Base-by-base conservation (phyloP, 1,140 invertebrate genomes). In the Drosophila erecta region DNA sequence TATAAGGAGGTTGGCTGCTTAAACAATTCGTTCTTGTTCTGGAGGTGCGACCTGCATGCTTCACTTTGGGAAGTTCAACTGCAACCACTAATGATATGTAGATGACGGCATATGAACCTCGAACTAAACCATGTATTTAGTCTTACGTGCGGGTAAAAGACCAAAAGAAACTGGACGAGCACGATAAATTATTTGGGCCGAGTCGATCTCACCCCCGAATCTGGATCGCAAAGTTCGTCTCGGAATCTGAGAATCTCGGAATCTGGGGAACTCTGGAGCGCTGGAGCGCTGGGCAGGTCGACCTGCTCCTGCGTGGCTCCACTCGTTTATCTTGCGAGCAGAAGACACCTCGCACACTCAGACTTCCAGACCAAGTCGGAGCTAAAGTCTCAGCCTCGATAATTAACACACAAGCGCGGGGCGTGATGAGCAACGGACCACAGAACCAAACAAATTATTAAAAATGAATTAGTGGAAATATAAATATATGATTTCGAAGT, bases 391-490 rank as follows among this genome's bases (percentile, higher is more conserved):
- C 60, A 58, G 55, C 59, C 64, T 79, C 60, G 81, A 89, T 89
- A 90, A 90, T 90, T 89, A 89, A 90, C 84, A 79, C 80, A 90
- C 76, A 84, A 90, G 80, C 71, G 81, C 81, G 86, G 85, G 85
- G 84, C 85, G 84, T 89, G 84, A 76, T 90, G 84, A 76, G 76
- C 73, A 86, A 59, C 81, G 76, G 67, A 64, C 73, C 38, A 37
- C 51, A 70, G 84, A 90, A 71, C 85, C 85, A 90, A 91, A 91
- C 81, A 90, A 91, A 91, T 91, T 91, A 91, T 91, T 91, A 91
- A 91, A 91, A 91, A 91, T 91, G 85, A 91, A 91, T 91, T 91
- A 91, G 89, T 91, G 79, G 85, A 85, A 89, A 83, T 90, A 79
- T 81, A 87, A 87, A 83, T 83, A 91, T 89, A 87, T 90, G 81